Base-by-base conservation (phyloP, 2,888 invertebrate genomes). In the Stenolophus ochropezus region DNA sequence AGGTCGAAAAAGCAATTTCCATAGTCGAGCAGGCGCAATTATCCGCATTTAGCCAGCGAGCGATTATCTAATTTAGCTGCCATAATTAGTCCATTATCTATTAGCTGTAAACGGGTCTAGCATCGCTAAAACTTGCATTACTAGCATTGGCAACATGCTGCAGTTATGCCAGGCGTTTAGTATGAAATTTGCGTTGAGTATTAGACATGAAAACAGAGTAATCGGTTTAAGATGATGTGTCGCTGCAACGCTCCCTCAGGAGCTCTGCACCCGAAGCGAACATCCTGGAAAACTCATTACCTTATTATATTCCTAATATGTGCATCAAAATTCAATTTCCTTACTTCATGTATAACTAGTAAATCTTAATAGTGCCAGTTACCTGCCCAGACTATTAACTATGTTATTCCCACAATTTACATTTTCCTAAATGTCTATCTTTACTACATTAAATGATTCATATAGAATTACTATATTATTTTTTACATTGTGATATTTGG, bases 71-170 rank as follows among this genome's bases (percentile, higher is more conserved):
- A 81, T 81, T 81, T 81, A 81, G 58, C 74, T 49, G 53, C 73
- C 58, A 74, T 81, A 81, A 81, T 81, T 81, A 81, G 81, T 81
- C 81, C 74, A 81, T 81, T 81, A 81, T 81, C 81, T 81, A 81
- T 81, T 81, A 81, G 74, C 79, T 79, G 79, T 21, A 56, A 79
- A 79, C 79, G 56, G 65, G 47, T 23, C 61, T 65, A 49, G 78
- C 78, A 65, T 78, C 78, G 78, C 78, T 78, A 78, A 78, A 78
- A 78, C 78, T 78, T 65, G 49, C 42, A 78, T 78, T 65, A 77
- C 65, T 65, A 78, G 42, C 78, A 20, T 21, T 61, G 77, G 77
- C 49, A 78, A 78, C 78, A 78, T 47, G 47, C 25, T 65, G 65
- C 14, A 49, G 78, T 78, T 78, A 78, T 78, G 47, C 61, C 49